Conservation (phyloP, 1,140 invertebrate species). For the Bombus cullumanus region DNA sequence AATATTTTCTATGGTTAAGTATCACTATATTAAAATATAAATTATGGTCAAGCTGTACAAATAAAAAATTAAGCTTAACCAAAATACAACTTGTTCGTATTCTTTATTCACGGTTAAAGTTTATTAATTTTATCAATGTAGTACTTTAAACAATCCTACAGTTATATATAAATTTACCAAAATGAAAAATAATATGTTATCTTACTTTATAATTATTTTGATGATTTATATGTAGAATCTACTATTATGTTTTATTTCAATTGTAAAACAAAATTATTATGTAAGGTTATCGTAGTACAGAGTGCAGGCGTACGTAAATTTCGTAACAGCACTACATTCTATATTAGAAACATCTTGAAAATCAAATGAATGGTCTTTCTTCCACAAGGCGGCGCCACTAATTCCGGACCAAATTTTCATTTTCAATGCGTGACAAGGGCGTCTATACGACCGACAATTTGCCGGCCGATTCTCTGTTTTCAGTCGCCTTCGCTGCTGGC, state of each 20-base stretch:
- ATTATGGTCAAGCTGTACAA: slow-evolving; percentile 6
- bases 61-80: slow-evolving; percentile 49
- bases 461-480: slow-evolving; percentile 61
- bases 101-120: not conserved
- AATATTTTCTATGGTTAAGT: too few species aligned
- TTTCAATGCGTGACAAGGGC: slow-evolving; percentile 52
- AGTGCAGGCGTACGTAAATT: not conserved
- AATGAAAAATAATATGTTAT: not conserved
- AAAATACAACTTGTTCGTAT: not conserved
- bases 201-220: not conserved
- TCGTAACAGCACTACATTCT: not conserved
- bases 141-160: not conserved
- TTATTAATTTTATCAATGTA: not conserved
- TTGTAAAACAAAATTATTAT: not conserved
- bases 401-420: slow-evolving; percentile 46
- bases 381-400: slow-evolving; percentile 55
- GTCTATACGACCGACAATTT: slow-evolving; percentile 49
- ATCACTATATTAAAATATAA: not conserved
- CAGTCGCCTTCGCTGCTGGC: slow-evolving; percentile 74
- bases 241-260: too few species aligned
- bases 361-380: slow-evolving; percentile 21
- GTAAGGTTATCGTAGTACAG: not conserved
- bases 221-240: not conserved
- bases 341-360: not conserved
- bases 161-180: not conserved